Evolutionary conservation across 2,113 vertebrate genomes (phyloP), one percentile per base, ranked within the genome.

Genomic region (Capreolus pygargus): DNA sequence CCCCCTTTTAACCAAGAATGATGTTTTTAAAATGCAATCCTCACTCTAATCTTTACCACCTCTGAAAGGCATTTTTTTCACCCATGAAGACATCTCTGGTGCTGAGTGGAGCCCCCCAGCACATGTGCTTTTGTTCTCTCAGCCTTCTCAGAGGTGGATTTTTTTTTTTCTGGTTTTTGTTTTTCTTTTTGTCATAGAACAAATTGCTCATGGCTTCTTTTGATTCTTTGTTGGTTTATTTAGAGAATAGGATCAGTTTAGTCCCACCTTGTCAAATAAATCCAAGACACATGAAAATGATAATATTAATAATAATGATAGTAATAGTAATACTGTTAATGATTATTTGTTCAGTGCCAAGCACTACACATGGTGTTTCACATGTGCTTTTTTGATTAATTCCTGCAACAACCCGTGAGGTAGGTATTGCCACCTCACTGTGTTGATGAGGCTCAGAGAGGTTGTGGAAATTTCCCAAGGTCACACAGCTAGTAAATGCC

Each of bases 131-230:
- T 92, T 54, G 52, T 86, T 47, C 36, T 90, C 61, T 94, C 1
- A 7, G 39, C 57, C 11, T 14, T 82, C 83, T 85, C 55, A 1
- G 82, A 93, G 55, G 55, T 64, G 61, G 25, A 33, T 50, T 58
- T 57, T 61, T 55, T n/a, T 58, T 70, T 70, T 60, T 43, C 39
- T 84, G n/a, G 8, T 39, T 86, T 91, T 82, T 89, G 13, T 84
- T 86, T 78, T 55, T 43, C 74, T 19, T 36, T 83, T 94, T 94
- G 78, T 90, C 81, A 93, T 14, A 93, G 67, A 94, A 91, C 43
- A 86, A 85, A 96, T 95, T 96, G 82, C 21, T 91, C 83, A 94
- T 94, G 78, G 50, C 50, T 92, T 94, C 78, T 64, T 88, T 95
- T 97, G 92, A 50, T 52, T 50, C 36, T 91, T 88, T 52, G 21